A percentile compares a stretch with the other conserved stretches of the same genome.
phyloP scores from a whole-genome alignment of 2,113 vertebrate species.

The Coracopsis vasa region DNA sequence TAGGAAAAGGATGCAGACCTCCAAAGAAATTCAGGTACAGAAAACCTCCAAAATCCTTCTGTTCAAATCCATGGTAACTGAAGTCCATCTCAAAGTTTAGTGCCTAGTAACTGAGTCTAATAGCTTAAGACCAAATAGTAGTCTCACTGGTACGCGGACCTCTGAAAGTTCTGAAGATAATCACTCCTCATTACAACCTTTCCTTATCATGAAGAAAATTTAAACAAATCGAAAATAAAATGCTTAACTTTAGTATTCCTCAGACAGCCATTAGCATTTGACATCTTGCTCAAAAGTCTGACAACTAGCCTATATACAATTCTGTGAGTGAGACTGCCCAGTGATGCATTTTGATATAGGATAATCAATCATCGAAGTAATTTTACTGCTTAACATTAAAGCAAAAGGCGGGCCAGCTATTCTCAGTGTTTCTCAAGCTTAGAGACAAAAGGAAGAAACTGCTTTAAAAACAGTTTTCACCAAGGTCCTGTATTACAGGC shows the following conservation, averaged over 20 bases:
- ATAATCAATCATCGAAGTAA: background rate
- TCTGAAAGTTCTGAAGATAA: background rate
- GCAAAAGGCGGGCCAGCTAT: background rate
- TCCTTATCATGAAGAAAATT: background rate
- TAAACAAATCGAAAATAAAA: conserved; percentile 24
- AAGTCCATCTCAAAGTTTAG: background rate
- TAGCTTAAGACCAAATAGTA: background rate
- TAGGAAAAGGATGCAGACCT: background rate
- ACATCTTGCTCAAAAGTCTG: background rate
- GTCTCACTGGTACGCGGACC: background rate
- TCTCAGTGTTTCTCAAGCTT: background rate
- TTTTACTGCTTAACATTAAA: background rate
- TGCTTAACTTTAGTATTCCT: background rate
- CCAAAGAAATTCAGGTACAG: background rate
- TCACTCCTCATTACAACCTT: background rate
- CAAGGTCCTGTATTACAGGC: background rate
- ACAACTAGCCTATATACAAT: background rate
- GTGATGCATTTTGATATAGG: background rate
- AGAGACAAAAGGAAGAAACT: background rate
- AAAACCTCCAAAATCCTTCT: background rate
- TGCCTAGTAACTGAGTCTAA: background rate
- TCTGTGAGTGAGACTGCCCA: background rate
- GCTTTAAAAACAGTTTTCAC: background rate
- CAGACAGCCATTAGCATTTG: background rate
- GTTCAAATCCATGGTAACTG: background rate